Conservation (phyloP, 2,797 vertebrate species). For the Picus viridis region DNA sequence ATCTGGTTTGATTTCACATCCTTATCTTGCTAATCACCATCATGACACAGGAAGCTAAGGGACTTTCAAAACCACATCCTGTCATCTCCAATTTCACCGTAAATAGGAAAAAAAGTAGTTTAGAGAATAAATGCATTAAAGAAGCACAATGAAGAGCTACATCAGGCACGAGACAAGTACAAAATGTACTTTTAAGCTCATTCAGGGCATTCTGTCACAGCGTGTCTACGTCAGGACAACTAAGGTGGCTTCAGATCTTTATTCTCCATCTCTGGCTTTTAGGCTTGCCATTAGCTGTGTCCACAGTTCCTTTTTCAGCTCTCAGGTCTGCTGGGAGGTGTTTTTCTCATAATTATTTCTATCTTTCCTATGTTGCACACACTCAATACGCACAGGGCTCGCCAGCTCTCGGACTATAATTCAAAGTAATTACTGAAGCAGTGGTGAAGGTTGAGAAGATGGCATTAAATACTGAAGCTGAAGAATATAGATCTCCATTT, state of each 20-base stretch:
- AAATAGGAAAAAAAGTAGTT: not conserved
- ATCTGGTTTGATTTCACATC: slow-evolving; percentile 41
- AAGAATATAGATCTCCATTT: not conserved
- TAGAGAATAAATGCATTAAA: not conserved
- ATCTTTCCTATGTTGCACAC: not conserved
- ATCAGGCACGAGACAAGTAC: not conserved
- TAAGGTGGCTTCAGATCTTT: not conserved
- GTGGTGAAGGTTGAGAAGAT: not conserved
- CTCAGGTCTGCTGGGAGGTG: not conserved
- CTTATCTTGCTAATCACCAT: not conserved
- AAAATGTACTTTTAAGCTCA: not conserved
- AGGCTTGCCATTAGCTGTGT: not conserved
- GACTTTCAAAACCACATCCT: slow-evolving; percentile 15
- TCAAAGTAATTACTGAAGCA: not conserved
- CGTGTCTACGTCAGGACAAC: not conserved
- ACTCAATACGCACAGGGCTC: not conserved
- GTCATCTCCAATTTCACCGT: not conserved
- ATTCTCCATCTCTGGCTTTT: not conserved
- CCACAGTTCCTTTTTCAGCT: not conserved
- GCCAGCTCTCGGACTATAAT: not conserved
- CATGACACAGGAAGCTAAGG: not conserved
- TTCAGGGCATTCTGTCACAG: not conserved
- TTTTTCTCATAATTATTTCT: not conserved
- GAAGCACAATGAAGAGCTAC: not conserved
- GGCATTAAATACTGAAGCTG: not conserved